These are phyloP conservation scores for Cyprinodon tularosa DNA, from an alignment of 2,113 vertebrate species.

Conservation along the genomic window DNA sequence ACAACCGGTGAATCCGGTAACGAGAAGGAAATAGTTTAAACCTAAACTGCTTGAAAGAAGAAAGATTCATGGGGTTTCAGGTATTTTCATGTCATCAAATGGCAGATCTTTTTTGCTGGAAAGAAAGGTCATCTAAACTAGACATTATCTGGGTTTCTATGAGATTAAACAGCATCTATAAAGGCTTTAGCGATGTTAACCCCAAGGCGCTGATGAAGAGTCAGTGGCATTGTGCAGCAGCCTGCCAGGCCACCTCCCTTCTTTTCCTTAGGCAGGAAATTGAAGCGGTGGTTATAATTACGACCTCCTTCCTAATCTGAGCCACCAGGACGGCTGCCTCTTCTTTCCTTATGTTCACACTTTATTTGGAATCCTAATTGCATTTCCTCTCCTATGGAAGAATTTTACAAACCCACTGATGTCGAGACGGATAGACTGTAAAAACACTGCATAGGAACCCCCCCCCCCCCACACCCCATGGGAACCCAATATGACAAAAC, in stretches of 20 bases:
- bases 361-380: conserved; percentile 70
- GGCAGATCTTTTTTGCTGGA: too few species aligned
- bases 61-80: too few species aligned
- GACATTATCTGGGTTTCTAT: background rate
- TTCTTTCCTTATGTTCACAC: conserved; percentile 61
- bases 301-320: conserved; percentile 75
- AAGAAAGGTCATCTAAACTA: too few species aligned
- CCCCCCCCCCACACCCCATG: conserved; percentile 33
- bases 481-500: conserved; percentile 4
- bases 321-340: conserved; percentile 43
- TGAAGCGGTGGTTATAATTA: conserved; percentile 61
- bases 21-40: too few species aligned
- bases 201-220: conserved; percentile 12
- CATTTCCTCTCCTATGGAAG: conserved; percentile 65
- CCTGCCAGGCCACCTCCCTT: conserved; percentile 29
- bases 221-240: conserved; percentile 18
- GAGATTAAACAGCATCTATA: background rate
- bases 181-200: background rate
- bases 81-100: too few species aligned
- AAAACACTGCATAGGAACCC: too few species aligned
- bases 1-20: too few species aligned
- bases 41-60: too few species aligned
- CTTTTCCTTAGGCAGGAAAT: conserved; percentile 68
- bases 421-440: conserved; percentile 52
- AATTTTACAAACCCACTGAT: conserved; percentile 8